Conservation (phyloP, 2,888 invertebrate genomes). For the Cryptocheilus praepositus region DNA sequence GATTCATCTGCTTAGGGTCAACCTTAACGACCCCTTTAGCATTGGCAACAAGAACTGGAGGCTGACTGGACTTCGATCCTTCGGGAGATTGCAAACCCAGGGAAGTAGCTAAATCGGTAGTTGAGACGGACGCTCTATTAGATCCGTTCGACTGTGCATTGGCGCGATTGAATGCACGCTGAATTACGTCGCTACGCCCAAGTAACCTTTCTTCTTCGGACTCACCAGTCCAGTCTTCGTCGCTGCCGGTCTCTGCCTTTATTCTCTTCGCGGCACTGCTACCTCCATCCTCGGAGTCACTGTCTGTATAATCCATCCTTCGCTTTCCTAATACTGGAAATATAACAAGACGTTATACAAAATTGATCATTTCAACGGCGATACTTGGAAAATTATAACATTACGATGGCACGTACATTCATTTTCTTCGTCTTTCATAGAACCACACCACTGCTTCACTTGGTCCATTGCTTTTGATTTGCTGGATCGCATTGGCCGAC, state of each 20-base stretch:
- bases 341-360: not conserved
- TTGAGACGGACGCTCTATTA: conserved; percentile 67
- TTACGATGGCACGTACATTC: conserved; percentile 54
- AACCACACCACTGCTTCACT: conserved; percentile 90
- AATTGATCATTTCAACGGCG: not conserved
- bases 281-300: conserved; percentile 76
- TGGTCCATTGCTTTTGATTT: conserved; percentile 89
- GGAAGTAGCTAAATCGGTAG: conserved; percentile 76
- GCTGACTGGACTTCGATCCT: conserved; percentile 63
- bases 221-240: conserved; percentile 74
- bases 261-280: conserved; percentile 76
- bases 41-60: conserved; percentile 76
- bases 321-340: conserved; percentile 72
- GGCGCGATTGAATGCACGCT: conserved; percentile 70
- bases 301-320: conserved; percentile 74
- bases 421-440: conserved; percentile 77
- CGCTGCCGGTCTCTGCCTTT: conserved; percentile 77
- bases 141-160: conserved; percentile 73
- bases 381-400: too few relatives aligned
- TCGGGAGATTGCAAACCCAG: conserved; percentile 58
- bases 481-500: conserved; percentile 85
- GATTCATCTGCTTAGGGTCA: conserved; percentile 82
- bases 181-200: conserved; percentile 71
- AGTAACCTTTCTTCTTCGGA: conserved; percentile 74
- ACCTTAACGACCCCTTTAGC: conserved; percentile 85